Evolutionary conservation across 2,888 invertebrate species (phyloP).

Genomic region (Drosophila testacea): DNA sequence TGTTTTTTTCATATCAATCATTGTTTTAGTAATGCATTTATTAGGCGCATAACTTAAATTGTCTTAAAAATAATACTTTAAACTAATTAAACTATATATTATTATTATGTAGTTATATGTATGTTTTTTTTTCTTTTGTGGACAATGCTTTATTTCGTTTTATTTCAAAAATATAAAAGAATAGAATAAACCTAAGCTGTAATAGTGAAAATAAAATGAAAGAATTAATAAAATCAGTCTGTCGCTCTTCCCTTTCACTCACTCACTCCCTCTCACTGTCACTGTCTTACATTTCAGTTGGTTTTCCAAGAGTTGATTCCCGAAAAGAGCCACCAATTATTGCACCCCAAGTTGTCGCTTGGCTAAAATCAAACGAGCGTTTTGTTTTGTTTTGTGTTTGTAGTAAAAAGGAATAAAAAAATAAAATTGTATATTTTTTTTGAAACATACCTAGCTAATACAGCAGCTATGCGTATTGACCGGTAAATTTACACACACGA

Average conservation of each 20-base stretch:
- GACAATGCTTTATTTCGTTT: conserved; percentile 39
- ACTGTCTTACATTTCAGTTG: conserved; percentile 43
- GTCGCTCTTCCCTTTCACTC: conserved; percentile 4
- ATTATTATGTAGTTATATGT: conserved; percentile 34
- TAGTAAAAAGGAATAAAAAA: conserved; percentile 34
- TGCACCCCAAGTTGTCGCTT: conserved; percentile 46
- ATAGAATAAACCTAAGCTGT: conserved; percentile 51
- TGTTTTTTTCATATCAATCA: conserved; percentile 19
- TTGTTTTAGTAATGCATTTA: conserved; percentile 77
- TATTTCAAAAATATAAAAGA: conserved; percentile 15
- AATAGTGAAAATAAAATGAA: conserved; percentile 47
- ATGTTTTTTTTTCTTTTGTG: conserved; percentile 13
- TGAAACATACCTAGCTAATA: conserved; percentile 41
- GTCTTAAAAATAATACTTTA: conserved; percentile 55
- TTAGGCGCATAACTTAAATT: conserved; percentile 71
- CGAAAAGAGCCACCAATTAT: conserved; percentile 8
- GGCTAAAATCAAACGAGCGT: conserved; percentile 69
- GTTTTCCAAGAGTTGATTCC: conserved; percentile 34
- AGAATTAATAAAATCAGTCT: conserved; percentile 36
- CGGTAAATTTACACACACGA: conserved; percentile 7
- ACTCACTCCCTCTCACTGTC: conserved; percentile 1
- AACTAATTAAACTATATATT: conserved; percentile 55
- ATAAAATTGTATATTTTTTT: conserved; percentile 14
- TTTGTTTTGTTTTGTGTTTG: conserved; percentile 42
- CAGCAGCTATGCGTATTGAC: not conserved